These are phyloP conservation scores for Drosophila birchii DNA, from an alignment of 2,888 invertebrate genomes.

Conservation along the genomic window DNA sequence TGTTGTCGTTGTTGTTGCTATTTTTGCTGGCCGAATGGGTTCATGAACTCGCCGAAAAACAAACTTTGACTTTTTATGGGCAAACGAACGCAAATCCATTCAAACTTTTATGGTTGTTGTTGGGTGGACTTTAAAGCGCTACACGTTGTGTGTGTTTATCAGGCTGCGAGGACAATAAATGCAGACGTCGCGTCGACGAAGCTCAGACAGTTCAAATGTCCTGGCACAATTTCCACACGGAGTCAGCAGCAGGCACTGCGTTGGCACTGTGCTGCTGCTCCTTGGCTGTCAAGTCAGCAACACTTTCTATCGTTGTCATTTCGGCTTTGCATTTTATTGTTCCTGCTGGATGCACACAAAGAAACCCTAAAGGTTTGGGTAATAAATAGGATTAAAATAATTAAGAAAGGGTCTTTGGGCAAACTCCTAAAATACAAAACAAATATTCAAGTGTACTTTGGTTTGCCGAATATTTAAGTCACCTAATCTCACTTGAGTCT, in stretches of 20 bases:
- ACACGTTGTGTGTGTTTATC: slow-evolving; percentile 48
- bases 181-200: slow-evolving; percentile 39
- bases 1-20: slow-evolving; percentile 29
- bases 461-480: slow-evolving; percentile 4
- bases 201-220: slow-evolving; percentile 48
- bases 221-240: slow-evolving; percentile 40
- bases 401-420: neutral
- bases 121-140: slow-evolving; percentile 52
- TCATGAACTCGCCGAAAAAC: slow-evolving; percentile 69
- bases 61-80: slow-evolving; percentile 72
- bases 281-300: slow-evolving; percentile 19
- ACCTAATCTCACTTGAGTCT: slow-evolving; percentile 23
- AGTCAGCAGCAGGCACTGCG: neutral
- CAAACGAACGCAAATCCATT: slow-evolving; percentile 50
- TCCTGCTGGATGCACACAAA: slow-evolving; percentile 11
- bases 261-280: slow-evolving; percentile 1
- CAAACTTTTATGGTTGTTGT: slow-evolving; percentile 53
- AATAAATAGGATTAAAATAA: neutral
- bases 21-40: slow-evolving; percentile 47
- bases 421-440: neutral
- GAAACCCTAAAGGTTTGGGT: neutral
- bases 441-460: slow-evolving; percentile 6
- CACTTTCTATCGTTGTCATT: slow-evolving; percentile 17
- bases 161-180: slow-evolving; percentile 45
- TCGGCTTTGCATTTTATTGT: neutral